Evolutionary conservation across 2,113 vertebrate species (phyloP).

Genomic region (Cyprichromis sp.): DNA sequence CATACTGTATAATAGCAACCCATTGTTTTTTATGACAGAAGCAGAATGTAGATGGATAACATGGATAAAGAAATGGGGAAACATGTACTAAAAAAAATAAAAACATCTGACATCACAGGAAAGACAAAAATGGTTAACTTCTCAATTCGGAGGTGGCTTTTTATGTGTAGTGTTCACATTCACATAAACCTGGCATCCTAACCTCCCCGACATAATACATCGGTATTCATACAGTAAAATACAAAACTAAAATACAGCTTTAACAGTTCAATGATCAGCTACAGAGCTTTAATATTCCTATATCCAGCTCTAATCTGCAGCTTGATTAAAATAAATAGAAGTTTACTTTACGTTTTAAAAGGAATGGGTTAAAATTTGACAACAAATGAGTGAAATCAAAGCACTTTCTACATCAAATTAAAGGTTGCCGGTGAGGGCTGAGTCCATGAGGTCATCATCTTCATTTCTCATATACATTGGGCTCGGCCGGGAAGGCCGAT

Average conservation of each 20-base stretch:
- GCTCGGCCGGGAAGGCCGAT: conserved; percentile 83
- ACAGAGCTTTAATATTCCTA: background rate
- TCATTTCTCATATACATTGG: conserved; percentile 90
- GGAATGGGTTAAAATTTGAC: background rate
- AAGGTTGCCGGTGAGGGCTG: conserved; percentile 87
- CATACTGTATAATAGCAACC: conserved; percentile 1
- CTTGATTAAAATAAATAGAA: conserved; percentile 47
- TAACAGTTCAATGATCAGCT: background rate
- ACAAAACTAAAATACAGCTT: conserved; percentile 14
- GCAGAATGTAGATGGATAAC: background rate
- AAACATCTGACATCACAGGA: background rate
- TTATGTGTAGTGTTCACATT: background rate
- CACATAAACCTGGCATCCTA: background rate
- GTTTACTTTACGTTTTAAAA: conserved; percentile 19
- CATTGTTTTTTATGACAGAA: background rate
- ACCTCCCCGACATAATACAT: background rate
- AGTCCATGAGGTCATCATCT: conserved; percentile 97
- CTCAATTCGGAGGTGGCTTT: background rate
- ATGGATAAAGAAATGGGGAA: background rate
- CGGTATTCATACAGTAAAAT: conserved; percentile 6
- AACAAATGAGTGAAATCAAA: background rate
- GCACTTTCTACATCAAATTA: conserved; percentile 23
- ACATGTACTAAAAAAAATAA: background rate
- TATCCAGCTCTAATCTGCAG: background rate
- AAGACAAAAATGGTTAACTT: background rate